phyloP scores from a whole-genome alignment of 2,113 vertebrate genomes.

The Pituophis catenifer region DNA sequence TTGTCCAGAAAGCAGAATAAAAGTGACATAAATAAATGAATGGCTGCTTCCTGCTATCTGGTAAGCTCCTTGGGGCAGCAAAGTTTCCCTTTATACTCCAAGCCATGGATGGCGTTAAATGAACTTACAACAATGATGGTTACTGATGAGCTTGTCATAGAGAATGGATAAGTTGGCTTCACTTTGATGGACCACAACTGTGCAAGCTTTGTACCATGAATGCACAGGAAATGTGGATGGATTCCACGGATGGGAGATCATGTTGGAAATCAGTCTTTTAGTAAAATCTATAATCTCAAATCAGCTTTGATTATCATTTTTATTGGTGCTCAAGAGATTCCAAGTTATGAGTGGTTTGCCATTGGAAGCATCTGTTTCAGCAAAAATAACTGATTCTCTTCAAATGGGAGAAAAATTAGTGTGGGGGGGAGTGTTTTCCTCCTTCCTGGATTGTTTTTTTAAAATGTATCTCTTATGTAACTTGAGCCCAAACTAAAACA shows the following conservation, averaged over 20 bases:
- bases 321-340: conserved; percentile 25
- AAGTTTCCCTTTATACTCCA: neutral
- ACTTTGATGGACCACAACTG: neutral
- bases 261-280: neutral
- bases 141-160: neutral
- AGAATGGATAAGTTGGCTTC: neutral
- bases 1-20: neutral
- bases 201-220: neutral
- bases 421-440: neutral
- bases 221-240: neutral
- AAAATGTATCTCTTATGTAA: neutral
- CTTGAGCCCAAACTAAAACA: conserved; percentile 23
- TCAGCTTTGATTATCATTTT: neutral
- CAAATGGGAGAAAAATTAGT: neutral
- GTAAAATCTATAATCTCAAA: neutral
- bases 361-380: neutral
- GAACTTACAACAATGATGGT: conserved; percentile 16
- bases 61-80: neutral
- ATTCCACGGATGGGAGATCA: neutral
- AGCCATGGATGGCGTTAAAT: neutral
- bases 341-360: conserved; percentile 5
- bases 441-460: neutral
- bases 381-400: neutral
- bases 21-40: neutral
- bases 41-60: neutral